Evolutionary conservation across 2,797 vertebrate species (phyloP).

Genomic region (Melopsittacus undulatus): DNA sequence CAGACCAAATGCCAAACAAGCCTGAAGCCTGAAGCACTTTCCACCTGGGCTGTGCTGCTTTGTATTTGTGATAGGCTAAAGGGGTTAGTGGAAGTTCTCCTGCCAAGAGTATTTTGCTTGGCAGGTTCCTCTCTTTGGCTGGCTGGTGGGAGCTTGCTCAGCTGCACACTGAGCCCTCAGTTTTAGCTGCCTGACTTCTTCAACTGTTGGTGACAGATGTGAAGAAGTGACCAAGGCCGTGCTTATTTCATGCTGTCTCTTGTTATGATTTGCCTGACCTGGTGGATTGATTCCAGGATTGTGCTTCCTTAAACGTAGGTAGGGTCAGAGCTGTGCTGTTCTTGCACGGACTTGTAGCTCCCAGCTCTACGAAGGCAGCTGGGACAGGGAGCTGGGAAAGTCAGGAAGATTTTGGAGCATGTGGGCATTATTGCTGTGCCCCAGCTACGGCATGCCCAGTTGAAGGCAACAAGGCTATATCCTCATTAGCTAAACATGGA

Average conservation of each 20-base stretch:
- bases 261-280: not conserved
- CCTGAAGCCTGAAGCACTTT: not conserved
- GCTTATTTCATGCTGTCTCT: not conserved
- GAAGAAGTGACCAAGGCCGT: not conserved
- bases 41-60: not conserved
- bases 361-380: not conserved
- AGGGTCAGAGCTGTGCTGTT: not conserved
- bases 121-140: not conserved
- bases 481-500: no score
- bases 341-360: not conserved
- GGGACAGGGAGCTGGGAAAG: not conserved
- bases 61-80: not conserved
- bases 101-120: not conserved
- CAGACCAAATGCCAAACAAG: not conserved
- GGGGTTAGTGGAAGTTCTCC: not conserved
- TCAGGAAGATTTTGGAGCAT: no score
- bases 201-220: not conserved
- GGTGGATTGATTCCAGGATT: not conserved
- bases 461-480: no score
- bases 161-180: not conserved
- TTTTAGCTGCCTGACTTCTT: not conserved
- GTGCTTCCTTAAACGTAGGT: not conserved
- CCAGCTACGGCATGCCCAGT: no score
- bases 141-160: not conserved
- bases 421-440: no score